Evolutionary conservation across 2,888 invertebrate genomes (phyloP).

Genomic region (Ceraclea dissimilis): DNA sequence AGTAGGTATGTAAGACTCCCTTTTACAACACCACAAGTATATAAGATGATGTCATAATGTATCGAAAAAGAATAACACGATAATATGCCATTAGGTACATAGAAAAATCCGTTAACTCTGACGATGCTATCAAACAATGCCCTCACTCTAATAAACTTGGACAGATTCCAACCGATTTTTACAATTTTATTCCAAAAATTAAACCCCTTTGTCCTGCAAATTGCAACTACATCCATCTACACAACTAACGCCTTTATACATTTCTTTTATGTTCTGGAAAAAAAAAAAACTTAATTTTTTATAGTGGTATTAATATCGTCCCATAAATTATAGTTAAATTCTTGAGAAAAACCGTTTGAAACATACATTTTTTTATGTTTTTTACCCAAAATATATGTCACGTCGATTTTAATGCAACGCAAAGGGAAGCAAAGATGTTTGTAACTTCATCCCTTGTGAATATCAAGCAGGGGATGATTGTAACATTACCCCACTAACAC

Average conservation of each 20-base stretch:
- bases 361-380: conserved; percentile 19
- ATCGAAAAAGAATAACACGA: too few relatives aligned
- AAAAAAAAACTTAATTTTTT: conserved; percentile 4
- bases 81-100: too few relatives aligned
- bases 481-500: conserved; percentile 26
- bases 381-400: conserved; percentile 25
- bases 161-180: background rate
- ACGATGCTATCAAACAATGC: background rate
- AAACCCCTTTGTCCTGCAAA: conserved; percentile 27
- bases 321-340: conserved; percentile 20
- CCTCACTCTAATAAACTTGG: background rate
- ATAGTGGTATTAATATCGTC: conserved; percentile 11
- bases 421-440: conserved; percentile 12
- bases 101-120: too few relatives aligned
- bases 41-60: too few relatives aligned
- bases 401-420: conserved; percentile 3
- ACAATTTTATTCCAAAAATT: conserved; percentile 15
- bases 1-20: too few relatives aligned
- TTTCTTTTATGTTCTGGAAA: background rate
- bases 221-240: conserved; percentile 21
- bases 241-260: conserved; percentile 7
- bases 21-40: too few relatives aligned
- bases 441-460: conserved; percentile 20
- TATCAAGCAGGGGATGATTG: conserved; percentile 25
- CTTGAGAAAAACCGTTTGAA: conserved; percentile 24